phyloP scores from a whole-genome alignment of 2,888 invertebrate species.

The Pristionchus japonicus region DNA sequence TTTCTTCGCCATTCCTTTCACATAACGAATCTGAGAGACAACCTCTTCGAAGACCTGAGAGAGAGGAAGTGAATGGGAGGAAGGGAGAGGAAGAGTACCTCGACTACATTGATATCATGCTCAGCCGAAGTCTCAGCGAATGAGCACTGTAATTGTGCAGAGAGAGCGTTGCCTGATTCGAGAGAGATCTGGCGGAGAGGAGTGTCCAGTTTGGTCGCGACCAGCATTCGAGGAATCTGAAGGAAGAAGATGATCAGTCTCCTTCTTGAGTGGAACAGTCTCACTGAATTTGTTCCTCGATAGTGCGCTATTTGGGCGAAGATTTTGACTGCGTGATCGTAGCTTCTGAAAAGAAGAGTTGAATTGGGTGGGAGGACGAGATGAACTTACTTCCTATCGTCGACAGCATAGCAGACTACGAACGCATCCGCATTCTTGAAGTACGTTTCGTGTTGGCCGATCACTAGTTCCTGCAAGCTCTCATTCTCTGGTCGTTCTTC shows the following conservation, averaged over 20 bases:
- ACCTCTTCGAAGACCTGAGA: conserved; percentile 44
- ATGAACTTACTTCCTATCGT: conserved; percentile 3
- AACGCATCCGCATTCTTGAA: conserved; percentile 38
- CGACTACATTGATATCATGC: conserved; percentile 38
- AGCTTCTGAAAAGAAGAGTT: conserved; percentile 18
- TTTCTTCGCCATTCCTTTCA: conserved; percentile 44
- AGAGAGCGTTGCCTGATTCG: conserved; percentile 43
- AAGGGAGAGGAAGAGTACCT: conserved; percentile 17
- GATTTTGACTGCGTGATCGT: conserved; percentile 43
- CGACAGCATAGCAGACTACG: conserved; percentile 46
- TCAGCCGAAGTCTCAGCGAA: conserved; percentile 50
- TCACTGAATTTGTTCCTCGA: conserved; percentile 37
- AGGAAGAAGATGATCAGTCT: background rate
- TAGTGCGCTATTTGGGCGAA: conserved; percentile 25
- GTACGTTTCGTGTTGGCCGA: conserved; percentile 2
- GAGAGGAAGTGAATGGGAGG: background rate
- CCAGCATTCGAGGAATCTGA: conserved; percentile 50
- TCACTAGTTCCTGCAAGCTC: conserved; percentile 18
- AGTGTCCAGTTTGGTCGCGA: conserved; percentile 48
- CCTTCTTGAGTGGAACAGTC: background rate
- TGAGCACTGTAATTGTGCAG: conserved; percentile 51
- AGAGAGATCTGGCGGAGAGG: conserved; percentile 37
- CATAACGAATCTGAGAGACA: conserved; percentile 40
- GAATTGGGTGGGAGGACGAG: no score
- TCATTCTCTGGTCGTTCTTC: background rate